phyloP scores from a whole-genome alignment of 2,113 vertebrate species.

The Acanthisitta chloris region DNA sequence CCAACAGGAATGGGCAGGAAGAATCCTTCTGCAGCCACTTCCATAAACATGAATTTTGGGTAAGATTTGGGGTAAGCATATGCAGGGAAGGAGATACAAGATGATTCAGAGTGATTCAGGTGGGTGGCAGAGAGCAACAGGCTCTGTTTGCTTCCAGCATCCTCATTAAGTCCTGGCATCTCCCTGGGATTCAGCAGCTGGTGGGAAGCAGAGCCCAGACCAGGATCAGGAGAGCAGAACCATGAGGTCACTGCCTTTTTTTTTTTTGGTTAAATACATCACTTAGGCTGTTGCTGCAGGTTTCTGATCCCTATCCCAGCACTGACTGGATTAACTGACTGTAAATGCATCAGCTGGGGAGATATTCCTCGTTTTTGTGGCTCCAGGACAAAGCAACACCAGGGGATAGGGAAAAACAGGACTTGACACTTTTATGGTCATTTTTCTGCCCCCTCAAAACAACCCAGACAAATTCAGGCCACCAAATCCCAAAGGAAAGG shows the following conservation, averaged over 20 bases:
- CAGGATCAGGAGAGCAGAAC: rapidly evolving
- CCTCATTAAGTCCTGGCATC: neutral
- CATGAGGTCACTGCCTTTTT: rapidly evolving
- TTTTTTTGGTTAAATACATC: neutral
- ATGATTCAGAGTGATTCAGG: neutral
- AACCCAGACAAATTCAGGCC: neutral
- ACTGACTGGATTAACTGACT: neutral
- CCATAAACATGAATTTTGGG: neutral
- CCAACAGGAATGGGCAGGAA: neutral
- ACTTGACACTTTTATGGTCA: neutral
- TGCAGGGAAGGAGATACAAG: neutral
- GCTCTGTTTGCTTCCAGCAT: neutral
- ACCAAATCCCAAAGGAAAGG: neutral
- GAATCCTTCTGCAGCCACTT: neutral
- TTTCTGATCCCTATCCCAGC: rapidly evolving
- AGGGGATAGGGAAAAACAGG: neutral
- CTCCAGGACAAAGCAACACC: neutral
- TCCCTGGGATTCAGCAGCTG: rapidly evolving
- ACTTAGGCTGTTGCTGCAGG: neutral
- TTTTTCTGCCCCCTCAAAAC: neutral
- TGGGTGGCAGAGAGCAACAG: rapidly evolving
- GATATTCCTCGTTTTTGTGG: neutral
- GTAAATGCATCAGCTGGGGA: too few relatives aligned
- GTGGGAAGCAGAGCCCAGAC: neutral
- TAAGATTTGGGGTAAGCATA: neutral